Conservation (phyloP, 2,888 invertebrate genomes). For the Drosophila antonietae region DNA sequence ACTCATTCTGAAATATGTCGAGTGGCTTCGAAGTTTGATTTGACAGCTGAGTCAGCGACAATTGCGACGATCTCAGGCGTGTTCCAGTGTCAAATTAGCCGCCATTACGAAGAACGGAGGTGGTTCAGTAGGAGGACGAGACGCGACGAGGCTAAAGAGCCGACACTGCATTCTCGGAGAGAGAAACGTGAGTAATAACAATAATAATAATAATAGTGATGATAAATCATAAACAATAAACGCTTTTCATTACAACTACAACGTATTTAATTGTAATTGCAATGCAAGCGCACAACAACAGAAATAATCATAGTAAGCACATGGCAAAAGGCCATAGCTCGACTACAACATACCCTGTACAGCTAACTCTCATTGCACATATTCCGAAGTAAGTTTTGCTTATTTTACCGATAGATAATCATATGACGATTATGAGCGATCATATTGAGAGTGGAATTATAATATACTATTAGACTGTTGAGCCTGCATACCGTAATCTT, state of each 20-base stretch:
- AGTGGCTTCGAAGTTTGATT: slow-evolving; percentile 64
- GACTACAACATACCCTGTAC: not conserved
- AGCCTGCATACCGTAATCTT: too few relatives aligned
- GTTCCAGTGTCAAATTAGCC: slow-evolving; percentile 75
- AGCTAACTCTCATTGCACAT: not conserved
- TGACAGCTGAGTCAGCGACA: slow-evolving; percentile 61
- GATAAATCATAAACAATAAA: slow-evolving; percentile 73
- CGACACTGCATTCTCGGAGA: not conserved
- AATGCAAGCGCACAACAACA: slow-evolving; percentile 36
- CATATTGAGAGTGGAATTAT: not conserved
- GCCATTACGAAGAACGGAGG: slow-evolving; percentile 51
- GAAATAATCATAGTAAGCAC: slow-evolving; percentile 23
- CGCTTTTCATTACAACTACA: slow-evolving; percentile 52
- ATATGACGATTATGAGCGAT: not conserved
- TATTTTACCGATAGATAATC: not conserved
- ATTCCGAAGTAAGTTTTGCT: not conserved
- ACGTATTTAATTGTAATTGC: slow-evolving; percentile 54
- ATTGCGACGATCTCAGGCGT: slow-evolving; percentile 57
- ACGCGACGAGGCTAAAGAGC: slow-evolving; percentile 3
- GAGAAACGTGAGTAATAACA: slow-evolving; percentile 42
- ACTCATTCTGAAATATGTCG: slow-evolving; percentile 67
- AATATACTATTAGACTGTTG: too few relatives aligned
- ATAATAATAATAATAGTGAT: slow-evolving; percentile 52
- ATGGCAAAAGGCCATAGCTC: not conserved
- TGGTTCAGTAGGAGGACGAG: slow-evolving; percentile 19